phyloP scores from a whole-genome alignment of 2,888 invertebrate species.

The Drosophila nr. fundita region DNA sequence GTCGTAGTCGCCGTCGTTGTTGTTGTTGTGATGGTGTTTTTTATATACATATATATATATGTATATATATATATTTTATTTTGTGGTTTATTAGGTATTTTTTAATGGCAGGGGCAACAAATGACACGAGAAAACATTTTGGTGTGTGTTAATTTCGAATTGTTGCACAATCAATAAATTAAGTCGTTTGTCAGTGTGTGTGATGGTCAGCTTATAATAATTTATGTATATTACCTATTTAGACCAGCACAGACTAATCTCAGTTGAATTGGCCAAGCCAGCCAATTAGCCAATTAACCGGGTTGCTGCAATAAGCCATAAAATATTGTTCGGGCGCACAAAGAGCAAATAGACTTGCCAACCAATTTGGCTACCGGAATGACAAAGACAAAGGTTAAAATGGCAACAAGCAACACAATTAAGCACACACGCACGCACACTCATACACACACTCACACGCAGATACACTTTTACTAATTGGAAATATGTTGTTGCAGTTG shows the following conservation, averaged over 20 bases:
- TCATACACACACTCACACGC: not conserved
- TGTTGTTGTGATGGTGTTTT: constrained; percentile 39
- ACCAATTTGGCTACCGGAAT: constrained; percentile 19
- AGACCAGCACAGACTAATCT: constrained; percentile 28
- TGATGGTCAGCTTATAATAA: constrained; percentile 32
- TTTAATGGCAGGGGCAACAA: constrained; percentile 63
- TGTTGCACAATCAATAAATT: constrained; percentile 55
- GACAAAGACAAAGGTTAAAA: constrained; percentile 21
- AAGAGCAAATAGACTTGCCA: constrained; percentile 12
- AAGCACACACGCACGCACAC: constrained; percentile 1
- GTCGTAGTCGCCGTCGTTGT: constrained; percentile 66
- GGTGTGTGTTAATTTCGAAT: constrained; percentile 67
- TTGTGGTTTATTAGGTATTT: constrained; percentile 25
- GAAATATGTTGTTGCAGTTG: constrained; percentile 39
- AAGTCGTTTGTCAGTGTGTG: constrained; percentile 29
- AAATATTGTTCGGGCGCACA: constrained; percentile 29
- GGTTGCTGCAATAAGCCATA: constrained; percentile 34
- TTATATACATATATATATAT: constrained; percentile 13
- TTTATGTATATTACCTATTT: constrained; percentile 16
- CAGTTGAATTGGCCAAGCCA: constrained; percentile 46
- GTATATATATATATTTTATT: constrained; percentile 16
- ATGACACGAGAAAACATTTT: constrained; percentile 74
- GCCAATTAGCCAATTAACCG: constrained; percentile 50
- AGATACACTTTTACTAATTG: constrained; percentile 56
- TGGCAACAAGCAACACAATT: constrained; percentile 12